These are phyloP conservation scores for Meiosimyza platycephala DNA, from an alignment of 2,888 invertebrate species.

Conservation along the genomic window DNA sequence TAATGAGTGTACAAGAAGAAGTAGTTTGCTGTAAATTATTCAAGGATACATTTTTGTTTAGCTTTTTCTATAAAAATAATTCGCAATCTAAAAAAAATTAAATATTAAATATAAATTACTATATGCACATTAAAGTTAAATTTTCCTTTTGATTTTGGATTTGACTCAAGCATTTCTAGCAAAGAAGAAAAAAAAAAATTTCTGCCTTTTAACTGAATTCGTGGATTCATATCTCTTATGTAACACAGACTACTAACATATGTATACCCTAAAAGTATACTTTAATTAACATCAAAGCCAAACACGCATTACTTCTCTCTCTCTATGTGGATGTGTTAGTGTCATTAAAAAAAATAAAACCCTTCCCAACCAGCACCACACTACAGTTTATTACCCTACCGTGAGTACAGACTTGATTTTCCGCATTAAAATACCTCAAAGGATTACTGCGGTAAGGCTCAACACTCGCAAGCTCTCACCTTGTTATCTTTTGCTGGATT, in stretches of 20 bases:
- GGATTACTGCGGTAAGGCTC: slow-evolving; percentile 27
- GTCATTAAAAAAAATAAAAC: no score
- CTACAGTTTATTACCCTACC: slow-evolving; percentile 2
- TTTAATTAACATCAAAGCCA: slow-evolving; percentile 30
- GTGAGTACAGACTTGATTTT: slow-evolving; percentile 19
- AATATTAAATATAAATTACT: background rate
- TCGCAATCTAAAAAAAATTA: background rate
- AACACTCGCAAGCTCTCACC: slow-evolving; percentile 12
- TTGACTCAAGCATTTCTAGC: background rate
- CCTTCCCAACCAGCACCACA: background rate
- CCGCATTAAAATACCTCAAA: slow-evolving; percentile 28
- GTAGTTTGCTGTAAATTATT: no score
- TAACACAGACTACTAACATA: background rate
- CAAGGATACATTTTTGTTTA: background rate
- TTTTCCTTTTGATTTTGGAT: background rate
- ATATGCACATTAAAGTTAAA: background rate
- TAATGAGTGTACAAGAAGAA: no score
- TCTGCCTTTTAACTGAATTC: background rate
- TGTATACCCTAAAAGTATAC: slow-evolving; percentile 25
- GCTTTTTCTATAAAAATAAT: background rate
- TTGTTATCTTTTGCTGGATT: background rate
- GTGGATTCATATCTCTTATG: background rate
- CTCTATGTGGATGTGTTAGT: no score
- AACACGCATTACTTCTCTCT: background rate
- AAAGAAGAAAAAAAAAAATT: background rate